A percentile compares a stretch with the other conserved stretches of the same genome.
These are phyloP conservation scores for Uloborus diversus DNA, from an alignment of 1,140 invertebrate species.

Conservation along the genomic window DNA sequence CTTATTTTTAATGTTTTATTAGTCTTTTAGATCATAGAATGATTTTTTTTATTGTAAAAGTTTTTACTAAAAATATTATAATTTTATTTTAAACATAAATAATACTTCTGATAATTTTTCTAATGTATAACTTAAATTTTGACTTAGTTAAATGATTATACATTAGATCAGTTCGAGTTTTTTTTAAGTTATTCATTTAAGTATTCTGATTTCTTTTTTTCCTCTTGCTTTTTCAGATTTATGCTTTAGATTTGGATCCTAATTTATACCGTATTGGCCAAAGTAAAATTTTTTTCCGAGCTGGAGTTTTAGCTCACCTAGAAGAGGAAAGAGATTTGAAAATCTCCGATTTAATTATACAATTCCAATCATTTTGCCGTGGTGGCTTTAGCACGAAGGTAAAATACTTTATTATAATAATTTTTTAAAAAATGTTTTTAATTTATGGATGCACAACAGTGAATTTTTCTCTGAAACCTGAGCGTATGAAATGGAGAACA, in stretches of 20 bases:
- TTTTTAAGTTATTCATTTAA: too few relatives aligned
- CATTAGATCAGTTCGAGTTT: neutral
- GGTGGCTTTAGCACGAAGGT: constrained; percentile 85
- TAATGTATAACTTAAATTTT: neutral
- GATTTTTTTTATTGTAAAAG: neutral
- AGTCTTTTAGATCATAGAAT: neutral
- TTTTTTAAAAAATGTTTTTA: too few relatives aligned
- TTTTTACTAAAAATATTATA: too few relatives aligned
- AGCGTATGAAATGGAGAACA: too few relatives aligned
- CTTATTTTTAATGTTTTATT: neutral
- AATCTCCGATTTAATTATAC: constrained; percentile 97
- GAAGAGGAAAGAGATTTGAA: constrained; percentile 99
- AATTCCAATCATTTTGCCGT: constrained; percentile 98
- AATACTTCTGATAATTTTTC: neutral
- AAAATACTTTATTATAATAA: neutral
- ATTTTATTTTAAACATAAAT: neutral
- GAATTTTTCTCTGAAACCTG: too few relatives aligned
- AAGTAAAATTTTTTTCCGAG: constrained; percentile 98
- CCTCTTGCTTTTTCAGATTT: constrained; percentile 71
- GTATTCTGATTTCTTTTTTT: too few relatives aligned
- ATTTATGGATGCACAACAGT: too few relatives aligned
- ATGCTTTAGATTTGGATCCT: constrained; percentile 92
- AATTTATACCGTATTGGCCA: constrained; percentile 96
- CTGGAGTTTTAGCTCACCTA: constrained; percentile 96
- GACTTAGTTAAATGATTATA: neutral